Percentiles rank a stretch among this genome's conserved stretches.
phyloP scores from a whole-genome alignment of 53 echinoderm and acorn worm genomes.

The Actinopyga echinites region DNA sequence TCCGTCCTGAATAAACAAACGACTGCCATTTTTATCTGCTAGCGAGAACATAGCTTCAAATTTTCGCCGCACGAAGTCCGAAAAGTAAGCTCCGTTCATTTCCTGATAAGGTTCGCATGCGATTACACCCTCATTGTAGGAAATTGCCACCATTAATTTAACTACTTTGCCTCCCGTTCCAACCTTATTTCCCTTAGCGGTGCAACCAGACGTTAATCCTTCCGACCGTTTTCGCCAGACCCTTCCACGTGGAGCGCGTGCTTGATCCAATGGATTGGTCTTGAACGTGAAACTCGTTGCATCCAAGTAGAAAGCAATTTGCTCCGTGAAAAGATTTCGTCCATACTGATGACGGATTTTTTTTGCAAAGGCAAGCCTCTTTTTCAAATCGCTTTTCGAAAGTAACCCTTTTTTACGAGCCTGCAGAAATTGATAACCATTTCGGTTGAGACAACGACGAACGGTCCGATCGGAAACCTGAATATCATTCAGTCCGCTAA shows the following conservation, averaged over 20 bases:
- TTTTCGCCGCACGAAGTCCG: conserved; percentile 27
- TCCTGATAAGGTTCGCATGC: conserved; percentile 35
- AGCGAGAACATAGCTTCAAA: conserved; percentile 14
- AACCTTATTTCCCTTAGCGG: conserved; percentile 33
- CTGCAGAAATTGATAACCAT: conserved; percentile 5
- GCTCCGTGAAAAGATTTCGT: conserved; percentile 17
- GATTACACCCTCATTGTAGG: conserved; percentile 37
- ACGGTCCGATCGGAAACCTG: background rate
- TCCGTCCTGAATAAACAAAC: conserved; percentile 40
- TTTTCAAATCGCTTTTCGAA: background rate
- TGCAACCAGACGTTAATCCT: conserved; percentile 11
- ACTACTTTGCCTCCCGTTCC: conserved; percentile 28
- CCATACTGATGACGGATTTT: background rate
- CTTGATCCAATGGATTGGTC: conserved; percentile 32
- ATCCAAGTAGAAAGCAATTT: conserved; percentile 37
- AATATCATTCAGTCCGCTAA: background rate
- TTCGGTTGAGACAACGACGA: background rate
- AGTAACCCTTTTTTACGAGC: background rate
- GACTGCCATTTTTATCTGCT: conserved; percentile 7
- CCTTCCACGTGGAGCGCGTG: conserved; percentile 31
- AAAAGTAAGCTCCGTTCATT: conserved; percentile 23
- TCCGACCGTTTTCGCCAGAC: conserved; percentile 28
- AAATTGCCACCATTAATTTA: conserved; percentile 36
- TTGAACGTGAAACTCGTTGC: conserved; percentile 11
- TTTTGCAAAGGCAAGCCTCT: background rate